These are phyloP conservation scores for Synergus umbraculus DNA, from an alignment of 2,888 invertebrate genomes.

Conservation along the genomic window DNA sequence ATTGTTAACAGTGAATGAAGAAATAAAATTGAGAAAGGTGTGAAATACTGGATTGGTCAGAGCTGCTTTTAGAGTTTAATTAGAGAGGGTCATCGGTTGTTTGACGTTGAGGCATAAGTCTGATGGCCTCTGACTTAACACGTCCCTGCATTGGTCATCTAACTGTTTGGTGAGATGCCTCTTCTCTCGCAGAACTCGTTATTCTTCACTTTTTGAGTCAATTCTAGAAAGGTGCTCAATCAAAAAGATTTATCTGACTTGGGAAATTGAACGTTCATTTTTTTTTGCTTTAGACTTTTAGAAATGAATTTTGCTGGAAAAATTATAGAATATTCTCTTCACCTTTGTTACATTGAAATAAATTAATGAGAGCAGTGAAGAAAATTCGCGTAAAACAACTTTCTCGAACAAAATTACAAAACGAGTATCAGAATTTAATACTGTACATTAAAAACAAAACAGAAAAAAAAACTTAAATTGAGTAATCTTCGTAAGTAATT, in stretches of 20 bases:
- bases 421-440: neutral
- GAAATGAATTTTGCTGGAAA: no score
- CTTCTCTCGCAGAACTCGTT: slow-evolving; percentile 20
- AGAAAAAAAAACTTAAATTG: neutral
- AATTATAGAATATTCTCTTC: no score
- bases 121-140: slow-evolving; percentile 3
- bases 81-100: neutral
- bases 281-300: no score
- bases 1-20: no score
- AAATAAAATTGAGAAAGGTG: neutral
- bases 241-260: neutral
- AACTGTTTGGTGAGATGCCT: slow-evolving; percentile 11
- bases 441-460: neutral
- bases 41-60: neutral
- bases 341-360: neutral
- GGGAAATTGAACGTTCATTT: neutral
- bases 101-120: neutral
- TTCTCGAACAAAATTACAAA: neutral
- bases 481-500: neutral
- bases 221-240: slow-evolving; percentile 10
- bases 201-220: slow-evolving; percentile 16
- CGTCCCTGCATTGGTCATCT: slow-evolving; percentile 19
- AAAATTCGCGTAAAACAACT: neutral
- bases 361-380: neutral
- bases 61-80: neutral